Conservation (phyloP, 2,888 invertebrate genomes). For the Lasius platythorax region DNA sequence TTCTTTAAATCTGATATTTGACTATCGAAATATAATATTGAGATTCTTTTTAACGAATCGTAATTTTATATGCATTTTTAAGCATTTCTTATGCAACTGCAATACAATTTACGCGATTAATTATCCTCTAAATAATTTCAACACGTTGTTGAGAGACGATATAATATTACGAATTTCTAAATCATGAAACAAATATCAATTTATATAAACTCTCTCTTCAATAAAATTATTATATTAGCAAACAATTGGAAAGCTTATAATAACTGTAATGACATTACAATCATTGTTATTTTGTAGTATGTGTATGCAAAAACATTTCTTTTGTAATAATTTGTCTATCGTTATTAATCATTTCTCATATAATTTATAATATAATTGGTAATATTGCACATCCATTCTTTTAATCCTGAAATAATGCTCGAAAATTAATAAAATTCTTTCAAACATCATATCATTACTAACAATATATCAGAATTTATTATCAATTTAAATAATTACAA, state of each 20-base stretch:
- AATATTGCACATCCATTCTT: neutral
- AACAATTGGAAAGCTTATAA: neutral
- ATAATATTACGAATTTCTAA: neutral
- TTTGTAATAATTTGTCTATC: neutral
- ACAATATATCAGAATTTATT: neutral
- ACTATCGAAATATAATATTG: neutral
- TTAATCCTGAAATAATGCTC: constrained; percentile 3
- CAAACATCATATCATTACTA: neutral
- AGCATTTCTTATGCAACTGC: neutral
- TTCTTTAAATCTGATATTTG: neutral
- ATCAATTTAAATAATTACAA: neutral
- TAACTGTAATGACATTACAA: neutral
- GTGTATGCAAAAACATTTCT: neutral
- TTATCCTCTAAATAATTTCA: neutral
- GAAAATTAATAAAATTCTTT: neutral
- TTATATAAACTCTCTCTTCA: neutral
- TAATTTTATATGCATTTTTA: neutral
- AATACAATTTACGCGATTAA: neutral
- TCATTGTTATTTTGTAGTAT: neutral
- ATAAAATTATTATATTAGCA: neutral
- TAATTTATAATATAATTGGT: neutral
- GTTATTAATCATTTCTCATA: neutral
- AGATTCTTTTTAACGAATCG: neutral
- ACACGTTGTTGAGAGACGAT: neutral
- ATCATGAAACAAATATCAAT: constrained; percentile 10